Conservation (phyloP, 1,140 invertebrate genomes). For the Drosophila carrolli region DNA sequence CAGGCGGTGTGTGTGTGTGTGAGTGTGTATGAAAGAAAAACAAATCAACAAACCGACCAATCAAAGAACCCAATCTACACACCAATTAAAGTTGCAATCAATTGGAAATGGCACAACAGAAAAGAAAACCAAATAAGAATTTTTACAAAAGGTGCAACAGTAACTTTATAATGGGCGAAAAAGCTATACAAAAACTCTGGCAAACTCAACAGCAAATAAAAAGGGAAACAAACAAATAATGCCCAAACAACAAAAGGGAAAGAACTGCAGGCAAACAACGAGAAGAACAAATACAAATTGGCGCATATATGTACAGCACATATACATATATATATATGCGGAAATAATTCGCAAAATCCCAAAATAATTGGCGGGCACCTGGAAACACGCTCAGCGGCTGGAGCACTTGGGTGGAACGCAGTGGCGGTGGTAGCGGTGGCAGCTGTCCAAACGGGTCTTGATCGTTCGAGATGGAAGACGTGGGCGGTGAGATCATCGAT, state of each 20-base stretch:
- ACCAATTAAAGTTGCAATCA: slow-evolving; percentile 66
- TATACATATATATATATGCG: slow-evolving; percentile 21
- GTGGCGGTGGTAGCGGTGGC: slow-evolving; percentile 84
- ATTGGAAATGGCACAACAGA: slow-evolving; percentile 50
- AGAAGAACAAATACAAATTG: slow-evolving; percentile 39
- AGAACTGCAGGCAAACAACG: slow-evolving; percentile 39
- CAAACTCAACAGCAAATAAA: slow-evolving; percentile 16
- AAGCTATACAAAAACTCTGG: slow-evolving; percentile 35
- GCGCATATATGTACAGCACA: slow-evolving; percentile 24
- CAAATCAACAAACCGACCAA: slow-evolving; percentile 40
- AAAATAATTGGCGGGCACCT: slow-evolving; percentile 64
- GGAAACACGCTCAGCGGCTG: slow-evolving; percentile 85
- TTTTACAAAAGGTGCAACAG: slow-evolving; percentile 39
- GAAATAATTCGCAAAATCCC: slow-evolving; percentile 26
- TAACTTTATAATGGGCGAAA: slow-evolving; percentile 43
- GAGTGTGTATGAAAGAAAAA: slow-evolving; percentile 25
- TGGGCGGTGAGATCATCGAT: slow-evolving; percentile 85
- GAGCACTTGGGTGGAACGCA: slow-evolving; percentile 85
- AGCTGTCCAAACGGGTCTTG: slow-evolving; percentile 85
- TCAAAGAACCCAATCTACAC: slow-evolving; percentile 53
- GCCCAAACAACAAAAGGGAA: slow-evolving; percentile 46
- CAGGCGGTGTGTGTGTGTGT: slow-evolving; percentile 22
- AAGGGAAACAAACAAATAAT: slow-evolving; percentile 14
- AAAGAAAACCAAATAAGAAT: slow-evolving; percentile 28
- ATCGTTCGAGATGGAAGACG: slow-evolving; percentile 84